A percentile compares a stretch with the other conserved stretches of the same genome.
phyloP scores from a whole-genome alignment of 2,888 invertebrate genomes.

The Iselma pallidipennis region DNA sequence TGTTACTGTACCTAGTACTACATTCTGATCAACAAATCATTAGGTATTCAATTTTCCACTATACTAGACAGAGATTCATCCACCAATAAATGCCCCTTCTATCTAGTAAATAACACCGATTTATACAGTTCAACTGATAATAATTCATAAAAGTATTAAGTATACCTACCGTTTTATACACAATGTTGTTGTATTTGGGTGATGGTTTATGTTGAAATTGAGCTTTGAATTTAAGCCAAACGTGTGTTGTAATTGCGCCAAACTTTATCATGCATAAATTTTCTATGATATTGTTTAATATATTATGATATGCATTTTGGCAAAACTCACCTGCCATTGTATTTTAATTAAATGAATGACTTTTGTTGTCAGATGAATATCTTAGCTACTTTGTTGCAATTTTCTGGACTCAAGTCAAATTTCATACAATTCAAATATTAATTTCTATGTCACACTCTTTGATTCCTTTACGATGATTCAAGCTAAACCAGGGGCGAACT shows the following conservation, averaged over 20 bases:
- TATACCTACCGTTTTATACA: no score
- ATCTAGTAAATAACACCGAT: no score
- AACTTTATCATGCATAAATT: neutral
- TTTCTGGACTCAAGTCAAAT: no score
- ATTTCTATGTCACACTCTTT: no score
- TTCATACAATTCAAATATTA: no score
- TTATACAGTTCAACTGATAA: no score
- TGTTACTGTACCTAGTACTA: slow-evolving; percentile 14
- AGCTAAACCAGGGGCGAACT: no score
- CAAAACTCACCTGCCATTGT: neutral
- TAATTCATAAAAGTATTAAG: no score
- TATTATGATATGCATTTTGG: neutral
- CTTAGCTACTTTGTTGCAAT: neutral
- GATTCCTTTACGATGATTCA: no score
- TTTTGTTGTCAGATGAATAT: neutral
- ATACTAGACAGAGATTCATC: slow-evolving; percentile 12
- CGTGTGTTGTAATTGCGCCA: neutral
- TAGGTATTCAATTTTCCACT: slow-evolving; percentile 24
- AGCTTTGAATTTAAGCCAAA: neutral
- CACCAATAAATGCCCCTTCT: neutral
- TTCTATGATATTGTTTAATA: neutral
- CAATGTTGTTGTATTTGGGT: neutral
- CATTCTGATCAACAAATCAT: slow-evolving; percentile 26
- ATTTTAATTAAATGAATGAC: neutral
- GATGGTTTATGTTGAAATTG: neutral